Conservation (phyloP, 35 echinoderm and acorn worm species). For the Acanthaster planci region DNA sequence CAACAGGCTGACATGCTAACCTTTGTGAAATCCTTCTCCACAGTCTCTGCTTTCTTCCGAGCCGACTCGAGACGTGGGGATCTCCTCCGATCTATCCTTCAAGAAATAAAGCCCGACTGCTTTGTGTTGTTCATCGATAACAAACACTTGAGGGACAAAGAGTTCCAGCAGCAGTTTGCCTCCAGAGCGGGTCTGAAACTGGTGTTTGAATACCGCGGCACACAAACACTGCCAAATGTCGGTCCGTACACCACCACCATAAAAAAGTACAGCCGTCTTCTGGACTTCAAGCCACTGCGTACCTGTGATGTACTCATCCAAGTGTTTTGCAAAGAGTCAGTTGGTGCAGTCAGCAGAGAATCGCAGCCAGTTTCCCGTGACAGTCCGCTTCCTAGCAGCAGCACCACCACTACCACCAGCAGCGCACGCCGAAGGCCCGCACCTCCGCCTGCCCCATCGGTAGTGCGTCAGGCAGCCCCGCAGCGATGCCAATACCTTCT, state of each 20-base stretch:
- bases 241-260: background rate
- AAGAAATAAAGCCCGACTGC: background rate
- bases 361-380: too few species aligned
- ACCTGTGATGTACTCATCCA: background rate
- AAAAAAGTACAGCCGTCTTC: background rate
- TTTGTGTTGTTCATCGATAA: conserved; percentile 19
- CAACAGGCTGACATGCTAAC: background rate
- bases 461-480: too few species aligned
- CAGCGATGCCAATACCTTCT: too few species aligned
- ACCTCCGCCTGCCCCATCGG: too few species aligned
- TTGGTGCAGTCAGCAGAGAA: too few species aligned
- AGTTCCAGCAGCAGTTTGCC: background rate
- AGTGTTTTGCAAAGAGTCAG: background rate
- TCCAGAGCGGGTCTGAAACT: background rate
- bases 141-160: background rate
- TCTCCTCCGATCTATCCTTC: background rate
- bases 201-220: background rate
- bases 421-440: too few species aligned
- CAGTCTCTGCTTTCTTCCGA: conserved; percentile 12
- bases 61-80: background rate
- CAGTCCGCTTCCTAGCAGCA: too few species aligned
- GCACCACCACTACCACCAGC: too few species aligned
- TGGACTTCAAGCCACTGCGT: background rate
- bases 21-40: conserved; percentile 6
- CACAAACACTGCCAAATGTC: background rate